These are phyloP conservation scores for Drosophila antonietae DNA, from an alignment of 2,888 invertebrate genomes.

Conservation along the genomic window DNA sequence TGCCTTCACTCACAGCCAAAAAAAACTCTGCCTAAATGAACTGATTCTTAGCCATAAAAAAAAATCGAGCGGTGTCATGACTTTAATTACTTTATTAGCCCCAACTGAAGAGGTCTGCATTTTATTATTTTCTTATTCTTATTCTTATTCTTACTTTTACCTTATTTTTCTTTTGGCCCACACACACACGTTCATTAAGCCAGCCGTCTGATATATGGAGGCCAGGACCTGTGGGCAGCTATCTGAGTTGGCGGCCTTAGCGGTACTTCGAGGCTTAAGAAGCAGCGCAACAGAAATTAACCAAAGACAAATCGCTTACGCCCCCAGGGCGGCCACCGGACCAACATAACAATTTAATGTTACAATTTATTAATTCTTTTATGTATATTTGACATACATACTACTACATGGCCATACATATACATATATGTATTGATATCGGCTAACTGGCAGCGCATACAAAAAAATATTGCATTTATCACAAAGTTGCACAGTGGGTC, in stretches of 20 bases:
- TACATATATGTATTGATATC: conserved; percentile 5
- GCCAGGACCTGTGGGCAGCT: conserved; percentile 35
- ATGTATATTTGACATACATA: neutral
- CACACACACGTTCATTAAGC: conserved; percentile 41
- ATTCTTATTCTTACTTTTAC: neutral
- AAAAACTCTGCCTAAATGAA: neutral
- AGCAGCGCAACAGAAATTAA: conserved; percentile 54
- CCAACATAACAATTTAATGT: conserved; percentile 73
- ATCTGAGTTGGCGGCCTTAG: conserved; percentile 55
- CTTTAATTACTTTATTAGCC: conserved; percentile 80
- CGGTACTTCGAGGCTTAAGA: conserved; percentile 67
- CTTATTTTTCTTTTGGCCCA: conserved; percentile 21
- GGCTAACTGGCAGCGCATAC: conserved; percentile 2
- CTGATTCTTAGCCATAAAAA: conserved; percentile 67
- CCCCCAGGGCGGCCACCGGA: conserved; percentile 42
- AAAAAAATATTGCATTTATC: conserved; percentile 10
- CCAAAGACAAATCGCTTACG: conserved; percentile 78
- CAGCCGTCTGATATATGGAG: conserved; percentile 32
- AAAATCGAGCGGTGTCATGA: conserved; percentile 74
- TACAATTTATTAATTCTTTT: conserved; percentile 32
- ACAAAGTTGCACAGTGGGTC: conserved; percentile 6
- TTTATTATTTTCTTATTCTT: neutral
- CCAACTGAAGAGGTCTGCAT: conserved; percentile 43
- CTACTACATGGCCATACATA: neutral
- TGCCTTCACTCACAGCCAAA: neutral